Base-by-base conservation (phyloP, 2,888 invertebrate genomes). In the Hydrotaea cyrtoneurina region DNA sequence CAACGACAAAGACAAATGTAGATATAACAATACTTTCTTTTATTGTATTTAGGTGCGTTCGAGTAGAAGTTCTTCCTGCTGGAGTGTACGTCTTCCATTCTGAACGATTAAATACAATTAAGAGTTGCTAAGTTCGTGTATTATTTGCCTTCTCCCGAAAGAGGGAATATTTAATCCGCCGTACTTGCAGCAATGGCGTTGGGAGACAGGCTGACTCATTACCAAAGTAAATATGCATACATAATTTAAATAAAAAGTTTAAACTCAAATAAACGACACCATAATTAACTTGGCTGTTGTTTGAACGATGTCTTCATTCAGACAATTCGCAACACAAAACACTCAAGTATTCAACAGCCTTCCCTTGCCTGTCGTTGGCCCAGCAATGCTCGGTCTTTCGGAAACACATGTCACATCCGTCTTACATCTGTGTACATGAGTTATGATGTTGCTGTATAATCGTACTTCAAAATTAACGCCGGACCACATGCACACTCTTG, bases 221-320 rank as follows among this genome's bases (percentile, higher is more conserved):
- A 39, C 21, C 11, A 66, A 43, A 43, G 21, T 19, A 66, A 66
- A 66, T 66, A 66, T 21, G 43, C 39, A 66, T n/a, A 21, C 21
- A 13, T 39, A 66, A 66, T 66, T 66, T 21, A 66, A 66, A n/a
- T 5, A 31, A 64, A 31, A 66, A 21, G 66, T 66, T 39, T 39
- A 43, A 21, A 64, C 64, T 39, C 66, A 66, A 66, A 66, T 66
- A 66, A 66, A 66, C 39, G 39, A 17, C 10, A 19, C 13, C 17
- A 43, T 66, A 21, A 66, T 66, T 66, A 66, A 21, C 39, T 66
- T 66, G 39, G 8, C 21, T 19, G 39, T 39, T 39, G 66, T 39
- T 66, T 39, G n/a, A 39, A 36, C 11, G 19, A 11, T 43, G 19
- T 66, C 23, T 26, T 21, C 1, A 5, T 26, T 23, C n/a, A 59